A percentile compares a stretch with the other conserved stretches of the same genome.
phyloP scores from a whole-genome alignment of 2,797 vertebrate species.

The Adrianichthys oophorus region DNA sequence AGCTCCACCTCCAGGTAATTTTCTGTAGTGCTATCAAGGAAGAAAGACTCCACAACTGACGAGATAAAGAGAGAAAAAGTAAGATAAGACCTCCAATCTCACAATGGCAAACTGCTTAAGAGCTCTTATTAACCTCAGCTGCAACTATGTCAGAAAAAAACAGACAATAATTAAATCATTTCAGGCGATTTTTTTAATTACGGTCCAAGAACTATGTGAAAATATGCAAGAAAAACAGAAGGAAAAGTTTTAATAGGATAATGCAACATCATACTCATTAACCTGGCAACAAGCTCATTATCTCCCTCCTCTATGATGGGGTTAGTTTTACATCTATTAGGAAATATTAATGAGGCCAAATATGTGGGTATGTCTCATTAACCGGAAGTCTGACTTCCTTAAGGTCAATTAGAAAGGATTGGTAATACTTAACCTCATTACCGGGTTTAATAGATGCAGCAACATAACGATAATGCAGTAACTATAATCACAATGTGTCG shows the following conservation, averaged over 20 bases:
- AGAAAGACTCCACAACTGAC: conserved; percentile 92
- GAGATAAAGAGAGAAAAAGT: conserved; percentile 4
- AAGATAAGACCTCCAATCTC: conserved; percentile 19
- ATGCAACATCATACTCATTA: conserved; percentile 11
- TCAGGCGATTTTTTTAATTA: conserved; percentile 7
- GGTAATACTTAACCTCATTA: conserved; percentile 65
- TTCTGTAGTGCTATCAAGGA: conserved; percentile 83
- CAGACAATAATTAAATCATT: conserved; percentile 19
- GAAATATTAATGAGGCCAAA: conserved; percentile 67
- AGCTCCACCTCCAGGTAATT: conserved; percentile 93
- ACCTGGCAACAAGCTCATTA: conserved; percentile 38
- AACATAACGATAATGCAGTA: conserved; percentile 60
- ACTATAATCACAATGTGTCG: conserved; percentile 21
- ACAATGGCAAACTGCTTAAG: conserved; percentile 10
- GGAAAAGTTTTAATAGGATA: conserved; percentile 27
- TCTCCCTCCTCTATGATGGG: conserved; percentile 45
- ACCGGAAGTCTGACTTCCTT: conserved; percentile 58
- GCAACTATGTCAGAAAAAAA: conserved; percentile 5
- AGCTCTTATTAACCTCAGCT: conserved; percentile 11
- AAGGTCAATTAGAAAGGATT: conserved; percentile 61
- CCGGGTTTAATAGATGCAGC: conserved; percentile 60
- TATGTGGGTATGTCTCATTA: conserved; percentile 59
- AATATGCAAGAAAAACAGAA: conserved; percentile 17
- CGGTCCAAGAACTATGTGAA: conserved; percentile 2
- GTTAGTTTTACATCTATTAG: conserved; percentile 52